These are phyloP conservation scores for Platerodrilus igneus DNA, from an alignment of 2,888 invertebrate species.

Conservation along the genomic window DNA sequence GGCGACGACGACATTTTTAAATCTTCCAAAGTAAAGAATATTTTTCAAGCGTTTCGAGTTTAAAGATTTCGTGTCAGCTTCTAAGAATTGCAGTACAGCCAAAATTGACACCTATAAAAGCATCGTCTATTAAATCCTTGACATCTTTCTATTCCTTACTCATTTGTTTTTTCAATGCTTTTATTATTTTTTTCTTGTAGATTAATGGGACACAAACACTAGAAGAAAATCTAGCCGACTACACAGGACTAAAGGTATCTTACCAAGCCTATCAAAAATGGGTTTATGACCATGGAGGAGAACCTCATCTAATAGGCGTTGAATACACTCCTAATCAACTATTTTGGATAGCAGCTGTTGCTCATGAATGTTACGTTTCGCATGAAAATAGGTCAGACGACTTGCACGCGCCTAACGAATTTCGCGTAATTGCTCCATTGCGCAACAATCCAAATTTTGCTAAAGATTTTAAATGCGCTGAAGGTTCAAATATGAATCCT, in stretches of 20 bases:
- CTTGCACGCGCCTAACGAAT: constrained; percentile 9
- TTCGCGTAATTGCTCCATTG: constrained; percentile 9
- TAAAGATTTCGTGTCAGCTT: no score
- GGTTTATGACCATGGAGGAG: constrained; percentile 60
- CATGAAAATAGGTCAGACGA: constrained; percentile 8
- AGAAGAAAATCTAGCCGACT: constrained; percentile 61
- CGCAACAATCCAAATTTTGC: constrained; percentile 7
- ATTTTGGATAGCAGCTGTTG: constrained; percentile 44
- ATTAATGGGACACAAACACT: constrained; percentile 80
- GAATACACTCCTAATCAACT: constrained; percentile 58
- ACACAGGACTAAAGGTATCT: constrained; percentile 60
- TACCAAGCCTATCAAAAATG: constrained; percentile 75
- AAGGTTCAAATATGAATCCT: constrained; percentile 10
- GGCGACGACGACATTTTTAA: no score
- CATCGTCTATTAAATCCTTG: no score
- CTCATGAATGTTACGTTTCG: constrained; percentile 8
- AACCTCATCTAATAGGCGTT: constrained; percentile 65
- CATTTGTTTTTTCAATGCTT: no score
- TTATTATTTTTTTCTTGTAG: constrained; percentile 53
- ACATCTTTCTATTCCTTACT: no score
- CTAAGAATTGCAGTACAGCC: no score
- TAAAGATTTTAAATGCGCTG: constrained; percentile 10
- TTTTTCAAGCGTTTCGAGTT: no score
- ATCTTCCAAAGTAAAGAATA: no score
- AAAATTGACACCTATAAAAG: no score